Base-by-base conservation (phyloP, 92 coral and sea anemone genomes). In the Phenganax marumi region DNA sequence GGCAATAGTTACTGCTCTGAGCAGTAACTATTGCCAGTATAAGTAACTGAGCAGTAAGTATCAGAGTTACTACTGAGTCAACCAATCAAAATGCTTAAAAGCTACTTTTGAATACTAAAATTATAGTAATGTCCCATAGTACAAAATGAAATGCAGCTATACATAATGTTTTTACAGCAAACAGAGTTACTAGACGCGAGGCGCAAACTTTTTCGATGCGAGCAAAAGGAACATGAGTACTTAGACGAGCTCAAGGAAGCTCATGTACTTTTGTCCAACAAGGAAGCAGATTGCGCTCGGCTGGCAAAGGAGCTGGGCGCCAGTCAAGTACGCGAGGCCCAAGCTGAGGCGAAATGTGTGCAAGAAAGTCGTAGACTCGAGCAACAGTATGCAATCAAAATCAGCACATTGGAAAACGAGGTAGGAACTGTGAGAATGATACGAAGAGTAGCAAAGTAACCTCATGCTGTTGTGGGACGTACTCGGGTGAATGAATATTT, bases 261-360 rank as follows among this genome's bases (percentile, higher is more conserved):
- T 6, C 99, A 96, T 73, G 92, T 81, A 48, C 83, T 96, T 52
- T 86, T 96, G 46, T 78, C 89, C 17, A 90, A 92, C 13, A 96
- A 96, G 81, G 99, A 96, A 76, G 89, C 75, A n/a, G 97, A 92
- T 83, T 96, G 99, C 70, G 83, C 97, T 8, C 92, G 99, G 50
- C 99, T 96, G 49, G 99, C 99, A 48, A 96, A 96, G 87, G 97
- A 96, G 73, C 96, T 96, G 70, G 99, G 99, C 58, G 88, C 97
- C 60, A 88, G 96, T 46, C 99, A 96, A 69, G 97, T 96, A 8
- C 95, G 99, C 21, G 99, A 96, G 84, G 99, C 99, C 8, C 97
- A 96, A 85, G 99, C 97, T 0, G 99, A 96, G 85, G 99, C 97
- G 50, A 91, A 90, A 57, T 96, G 97, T 48, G 90, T 96, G 14